Evolutionary conservation across 30 jellyfish, hydroid and myxozoan species (phyloP), one percentile per base, ranked within the genome.

Genomic region (Pseudorhiza aurosa): DNA sequence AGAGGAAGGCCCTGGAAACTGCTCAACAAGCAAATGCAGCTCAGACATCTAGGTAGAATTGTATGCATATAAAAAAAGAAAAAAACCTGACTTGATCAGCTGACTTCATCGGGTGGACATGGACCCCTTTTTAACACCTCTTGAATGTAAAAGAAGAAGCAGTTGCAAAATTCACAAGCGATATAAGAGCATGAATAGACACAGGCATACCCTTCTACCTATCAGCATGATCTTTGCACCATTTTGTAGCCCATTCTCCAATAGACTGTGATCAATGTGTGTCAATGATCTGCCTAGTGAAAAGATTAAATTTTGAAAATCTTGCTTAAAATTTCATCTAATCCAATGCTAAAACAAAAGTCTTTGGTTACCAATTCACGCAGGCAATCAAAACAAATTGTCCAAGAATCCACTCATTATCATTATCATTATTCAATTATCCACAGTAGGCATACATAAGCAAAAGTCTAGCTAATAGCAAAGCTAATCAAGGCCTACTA

Each of bases 191-290:
- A 21, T 5, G 17, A 5, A 25, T 22, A 58, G 6, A 22, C 30
- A 3, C 0, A 46, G 26, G 11, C 80, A 8, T 40, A 60, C 92
- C 92, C 67, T 81, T 56, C 49, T 81, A 35, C 92, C 92, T 32
- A 81, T 65, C 46, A 81, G 77, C 78, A 81, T 47, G 5, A 81
- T 65, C 33, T 81, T 81, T 30, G 92, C 68, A 29, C 92, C 92
- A 81, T 65, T 81, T 15, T 35, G 47, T 3, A 81, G 17, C 8
- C 85, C 70, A 65, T 39, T 28, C 4, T 65, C 77, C 4, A 19
- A 9, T 37, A 65, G 72, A 2, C 68, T 31, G 26, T 58, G 39
- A 25, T 67, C 78, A 47, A 25, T 49, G 45, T 36, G 40, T 0
- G 85, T 65, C 58, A 81, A 42, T 11, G 92, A 81, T 57, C 67